Evolutionary conservation across 2,888 invertebrate genomes (phyloP).

Genomic region (Eudasyphora cyanicolor): DNA sequence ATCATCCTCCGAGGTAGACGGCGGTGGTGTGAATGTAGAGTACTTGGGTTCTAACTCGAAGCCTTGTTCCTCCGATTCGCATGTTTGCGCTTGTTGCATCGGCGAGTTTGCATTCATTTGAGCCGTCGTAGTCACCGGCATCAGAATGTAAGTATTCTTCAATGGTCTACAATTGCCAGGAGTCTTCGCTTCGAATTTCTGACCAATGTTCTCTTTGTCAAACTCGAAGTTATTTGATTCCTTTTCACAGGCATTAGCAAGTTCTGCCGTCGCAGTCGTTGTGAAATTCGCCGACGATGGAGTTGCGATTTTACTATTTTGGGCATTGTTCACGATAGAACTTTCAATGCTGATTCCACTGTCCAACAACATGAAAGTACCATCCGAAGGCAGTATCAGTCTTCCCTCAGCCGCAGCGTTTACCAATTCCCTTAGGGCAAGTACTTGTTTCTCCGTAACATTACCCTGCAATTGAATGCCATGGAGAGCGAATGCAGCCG

Average conservation of each 20-base stretch:
- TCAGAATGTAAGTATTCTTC: slow-evolving; percentile 77
- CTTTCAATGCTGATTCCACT: slow-evolving; percentile 80
- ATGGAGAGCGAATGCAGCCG: slow-evolving; percentile 79
- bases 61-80: slow-evolving; percentile 62
- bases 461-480: slow-evolving; percentile 80
- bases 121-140: slow-evolving; percentile 73
- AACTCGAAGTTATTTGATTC: not conserved
- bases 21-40: slow-evolving; percentile 70
- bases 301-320: not conserved
- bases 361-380: slow-evolving; percentile 79
- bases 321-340: slow-evolving; percentile 72
- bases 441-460: slow-evolving; percentile 79
- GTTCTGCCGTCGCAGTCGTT: slow-evolving; percentile 47
- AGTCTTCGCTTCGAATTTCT: slow-evolving; percentile 7
- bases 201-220: slow-evolving; percentile 49
- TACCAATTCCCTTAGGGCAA: slow-evolving; percentile 78
- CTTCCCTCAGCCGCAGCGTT: slow-evolving; percentile 80
- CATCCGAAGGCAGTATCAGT: slow-evolving; percentile 79
- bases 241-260: slow-evolving; percentile 4
- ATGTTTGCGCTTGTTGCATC: slow-evolving; percentile 31
- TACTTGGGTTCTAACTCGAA: slow-evolving; percentile 77
- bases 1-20: slow-evolving; percentile 66
- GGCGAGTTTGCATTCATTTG: slow-evolving; percentile 36
- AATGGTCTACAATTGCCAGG: slow-evolving; percentile 8
- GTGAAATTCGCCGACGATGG: slow-evolving; percentile 34